phyloP scores from a whole-genome alignment of 2,797 vertebrate genomes.

The Coilia nasus region DNA sequence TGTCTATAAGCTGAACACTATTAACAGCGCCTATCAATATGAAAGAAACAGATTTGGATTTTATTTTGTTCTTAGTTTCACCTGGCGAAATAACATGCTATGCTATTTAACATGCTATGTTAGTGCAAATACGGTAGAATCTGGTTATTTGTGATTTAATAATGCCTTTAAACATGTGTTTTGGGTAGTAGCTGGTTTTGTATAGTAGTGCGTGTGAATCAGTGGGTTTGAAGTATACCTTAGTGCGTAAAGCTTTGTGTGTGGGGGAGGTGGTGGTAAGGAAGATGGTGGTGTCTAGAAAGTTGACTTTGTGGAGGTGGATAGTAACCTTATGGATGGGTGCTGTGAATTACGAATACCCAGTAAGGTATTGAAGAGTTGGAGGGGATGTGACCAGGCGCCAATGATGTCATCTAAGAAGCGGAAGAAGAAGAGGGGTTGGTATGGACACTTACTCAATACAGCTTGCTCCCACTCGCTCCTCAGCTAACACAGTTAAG shows the following conservation, averaged over 20 bases:
- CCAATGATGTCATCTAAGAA: slow-evolving; percentile 44
- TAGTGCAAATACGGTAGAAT: too few species aligned
- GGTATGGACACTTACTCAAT: neutral
- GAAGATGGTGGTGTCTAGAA: slow-evolving; percentile 23
- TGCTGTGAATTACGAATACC: slow-evolving; percentile 6
- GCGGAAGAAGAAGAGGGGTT: neutral
- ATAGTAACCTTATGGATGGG: slow-evolving; percentile 26
- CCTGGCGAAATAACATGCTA: too few species aligned
- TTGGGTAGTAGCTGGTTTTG: neutral
- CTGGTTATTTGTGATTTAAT: too few species aligned
- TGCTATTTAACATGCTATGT: too few species aligned
- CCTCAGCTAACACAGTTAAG: too few species aligned
- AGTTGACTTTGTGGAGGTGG: neutral
- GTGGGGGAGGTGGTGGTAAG: neutral
- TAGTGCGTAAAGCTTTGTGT: neutral
- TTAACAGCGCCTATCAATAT: too few species aligned
- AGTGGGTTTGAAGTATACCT: slow-evolving; percentile 31
- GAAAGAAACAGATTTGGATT: too few species aligned
- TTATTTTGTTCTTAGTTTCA: too few species aligned
- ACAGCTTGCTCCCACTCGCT: neutral
- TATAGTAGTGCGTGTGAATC: slow-evolving; percentile 26
- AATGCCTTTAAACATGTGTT: neutral
- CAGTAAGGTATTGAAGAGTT: neutral
- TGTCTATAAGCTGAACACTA: too few species aligned
- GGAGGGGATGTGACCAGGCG: neutral